Percentiles rank a stretch among this genome's conserved stretches.
phyloP scores from a whole-genome alignment of 2,113 vertebrate species.

The Ancistrus triradiatus region DNA sequence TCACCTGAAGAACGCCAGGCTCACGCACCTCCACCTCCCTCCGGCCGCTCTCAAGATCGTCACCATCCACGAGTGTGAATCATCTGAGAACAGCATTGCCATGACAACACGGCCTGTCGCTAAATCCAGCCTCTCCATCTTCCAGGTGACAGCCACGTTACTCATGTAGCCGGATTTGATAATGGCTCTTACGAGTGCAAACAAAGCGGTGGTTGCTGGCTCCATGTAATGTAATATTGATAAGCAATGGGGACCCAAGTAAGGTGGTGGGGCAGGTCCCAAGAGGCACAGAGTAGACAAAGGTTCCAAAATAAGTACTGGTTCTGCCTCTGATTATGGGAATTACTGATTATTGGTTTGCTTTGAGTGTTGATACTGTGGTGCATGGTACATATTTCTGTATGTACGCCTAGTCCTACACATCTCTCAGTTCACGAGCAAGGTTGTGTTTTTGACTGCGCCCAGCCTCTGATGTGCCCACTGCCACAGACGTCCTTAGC shows the following conservation, averaged over 20 bases:
- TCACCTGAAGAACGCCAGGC: conserved; percentile 92
- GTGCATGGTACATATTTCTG: no score
- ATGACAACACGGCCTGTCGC: conserved; percentile 69
- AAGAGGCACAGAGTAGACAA: no score
- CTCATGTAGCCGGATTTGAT: conserved; percentile 17
- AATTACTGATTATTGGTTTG: conserved; percentile 11
- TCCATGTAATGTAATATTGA: no score
- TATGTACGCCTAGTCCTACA: no score
- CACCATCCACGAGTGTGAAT: conserved; percentile 95
- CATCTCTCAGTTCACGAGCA: background rate
- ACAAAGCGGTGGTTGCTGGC: background rate
- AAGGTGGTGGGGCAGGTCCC: no score
- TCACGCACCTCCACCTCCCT: conserved; percentile 85
- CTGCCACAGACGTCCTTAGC: conserved; percentile 80
- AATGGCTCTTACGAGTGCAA: no score
- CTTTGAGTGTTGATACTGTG: background rate
- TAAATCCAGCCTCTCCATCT: conserved; percentile 89
- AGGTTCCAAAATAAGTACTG: no score
- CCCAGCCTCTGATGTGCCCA: conserved; percentile 70
- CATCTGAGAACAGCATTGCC: conserved; percentile 80
- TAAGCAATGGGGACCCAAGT: no score
- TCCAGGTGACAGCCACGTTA: conserved; percentile 75
- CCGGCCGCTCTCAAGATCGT: conserved; percentile 85
- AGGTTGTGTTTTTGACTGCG: conserved; percentile 7
- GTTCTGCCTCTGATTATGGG: no score